Conservation (phyloP, 2,797 vertebrate genomes). For the Octomys mimax region DNA sequence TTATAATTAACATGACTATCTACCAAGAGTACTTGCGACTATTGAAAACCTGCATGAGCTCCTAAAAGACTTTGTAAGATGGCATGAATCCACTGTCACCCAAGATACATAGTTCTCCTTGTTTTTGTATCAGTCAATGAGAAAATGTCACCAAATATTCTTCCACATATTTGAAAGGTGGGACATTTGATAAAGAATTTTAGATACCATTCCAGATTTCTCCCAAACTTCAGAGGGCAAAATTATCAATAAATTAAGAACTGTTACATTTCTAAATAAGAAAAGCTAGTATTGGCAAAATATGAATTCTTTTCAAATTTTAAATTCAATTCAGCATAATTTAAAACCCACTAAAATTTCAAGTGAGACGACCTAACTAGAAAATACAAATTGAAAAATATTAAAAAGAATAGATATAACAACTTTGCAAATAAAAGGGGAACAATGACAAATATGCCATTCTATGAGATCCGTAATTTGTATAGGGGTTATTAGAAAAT, state of each 20-base stretch:
- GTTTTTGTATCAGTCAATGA: neutral
- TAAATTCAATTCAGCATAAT: constrained; percentile 5
- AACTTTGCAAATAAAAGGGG: neutral
- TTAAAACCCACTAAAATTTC: neutral
- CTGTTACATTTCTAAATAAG: neutral
- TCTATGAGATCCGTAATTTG: neutral
- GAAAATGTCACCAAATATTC: neutral
- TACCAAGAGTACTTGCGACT: neutral
- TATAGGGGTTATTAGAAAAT: neutral
- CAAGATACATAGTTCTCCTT: neutral
- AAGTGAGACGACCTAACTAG: neutral
- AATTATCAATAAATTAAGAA: neutral
- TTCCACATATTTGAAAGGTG: neutral
- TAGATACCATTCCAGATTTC: neutral
- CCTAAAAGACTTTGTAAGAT: neutral
- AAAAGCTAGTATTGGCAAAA: neutral
- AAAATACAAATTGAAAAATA: neutral
- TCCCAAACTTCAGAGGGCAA: neutral
- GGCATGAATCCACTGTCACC: neutral
- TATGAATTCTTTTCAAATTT: constrained; percentile 1
- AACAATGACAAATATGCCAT: neutral
- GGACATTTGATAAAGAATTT: neutral
- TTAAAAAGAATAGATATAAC: neutral
- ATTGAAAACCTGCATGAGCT: neutral
- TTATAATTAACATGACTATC: neutral